Percentiles rank a stretch among this genome's conserved stretches.
phyloP scores from a whole-genome alignment of 2,888 invertebrate species.

The Dicyrtomina minuta region DNA sequence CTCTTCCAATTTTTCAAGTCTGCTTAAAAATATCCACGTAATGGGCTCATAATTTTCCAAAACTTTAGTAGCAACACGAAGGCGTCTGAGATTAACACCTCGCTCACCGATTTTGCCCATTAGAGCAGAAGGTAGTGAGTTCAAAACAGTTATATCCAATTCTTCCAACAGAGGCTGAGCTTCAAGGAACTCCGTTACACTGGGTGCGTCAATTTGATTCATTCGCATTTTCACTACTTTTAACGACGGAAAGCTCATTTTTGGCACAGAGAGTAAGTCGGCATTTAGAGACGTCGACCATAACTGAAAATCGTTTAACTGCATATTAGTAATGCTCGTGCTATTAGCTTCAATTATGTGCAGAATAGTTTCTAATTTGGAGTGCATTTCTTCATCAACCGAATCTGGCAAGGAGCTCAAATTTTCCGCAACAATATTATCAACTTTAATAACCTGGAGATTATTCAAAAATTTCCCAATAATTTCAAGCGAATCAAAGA shows the following conservation, averaged over 20 bases:
- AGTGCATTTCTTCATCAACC: slow-evolving; percentile 6
- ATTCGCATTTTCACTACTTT: slow-evolving; percentile 1
- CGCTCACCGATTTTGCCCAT: neutral
- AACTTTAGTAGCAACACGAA: slow-evolving; percentile 6
- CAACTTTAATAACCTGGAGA: neutral
- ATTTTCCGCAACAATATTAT: neutral
- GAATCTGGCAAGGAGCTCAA: neutral
- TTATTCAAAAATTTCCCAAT: neutral
- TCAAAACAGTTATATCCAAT: neutral
- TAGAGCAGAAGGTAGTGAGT: slow-evolving; percentile 2
- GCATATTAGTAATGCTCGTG: neutral
- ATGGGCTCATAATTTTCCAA: neutral
- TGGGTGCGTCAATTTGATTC: neutral
- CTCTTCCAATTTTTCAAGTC: neutral
- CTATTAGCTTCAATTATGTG: neutral
- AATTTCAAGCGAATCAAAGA: neutral
- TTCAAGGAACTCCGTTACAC: neutral
- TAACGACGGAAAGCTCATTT: neutral
- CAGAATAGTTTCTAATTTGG: slow-evolving; percentile 3
- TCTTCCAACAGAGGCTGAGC: neutral
- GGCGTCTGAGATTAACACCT: neutral
- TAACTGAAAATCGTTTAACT: neutral
- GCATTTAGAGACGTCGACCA: slow-evolving; percentile 6
- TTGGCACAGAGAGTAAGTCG: neutral
- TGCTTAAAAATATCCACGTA: slow-evolving; percentile 3